Evolutionary conservation across 2,797 vertebrate genomes (phyloP), one percentile per base, ranked within the genome.

Genomic region (Aeoliscus strigatus): DNA sequence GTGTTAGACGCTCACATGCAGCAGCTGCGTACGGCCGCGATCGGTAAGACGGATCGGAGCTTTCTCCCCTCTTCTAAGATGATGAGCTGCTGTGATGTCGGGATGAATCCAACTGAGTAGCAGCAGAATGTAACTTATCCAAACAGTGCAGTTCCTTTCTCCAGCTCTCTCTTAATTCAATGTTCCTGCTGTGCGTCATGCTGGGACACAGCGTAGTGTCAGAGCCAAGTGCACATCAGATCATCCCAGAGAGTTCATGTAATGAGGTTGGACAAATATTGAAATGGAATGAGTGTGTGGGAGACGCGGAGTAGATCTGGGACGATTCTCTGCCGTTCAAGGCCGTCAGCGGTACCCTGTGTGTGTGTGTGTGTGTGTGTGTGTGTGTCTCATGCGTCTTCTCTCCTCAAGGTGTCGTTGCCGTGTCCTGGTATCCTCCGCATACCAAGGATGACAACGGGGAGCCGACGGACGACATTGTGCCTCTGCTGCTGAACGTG

Each of bases 361-460:
- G n/a, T n/a, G n/a, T n/a, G n/a, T n/a, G n/a, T n/a, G n/a, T n/a
- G n/a, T n/a, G n/a, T n/a, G n/a, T n/a, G n/a, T n/a, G n/a, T n/a
- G n/a, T n/a, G n/a, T n/a, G n/a, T n/a, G n/a, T n/a, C n/a, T n/a
- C n/a, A n/a, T n/a, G n/a, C n/a, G n/a, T n/a, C n/a, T n/a, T n/a
- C n/a, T 21, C 11, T 18, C 39, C 4, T 14, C 80, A 99, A n/a
- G 96, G 96, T 70, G 95, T 99, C 31, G 45, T 97, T 26, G 91
- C 90, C 8, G 71, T 99, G 53, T 99, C 96, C 41, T 99, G 96
- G 95, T 97, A 98, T 66, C 95, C 96, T 50, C 92, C 90, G 2
- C 70, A 78, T 33, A 75, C 66, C 80, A 88, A 81, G 45, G 96
- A 98, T 73, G 92, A 96, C 42, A 96, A 93, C 14, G 96, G 96